These are phyloP conservation scores for Augiades crinisus DNA, from an alignment of 2,888 invertebrate genomes.

Conservation along the genomic window DNA sequence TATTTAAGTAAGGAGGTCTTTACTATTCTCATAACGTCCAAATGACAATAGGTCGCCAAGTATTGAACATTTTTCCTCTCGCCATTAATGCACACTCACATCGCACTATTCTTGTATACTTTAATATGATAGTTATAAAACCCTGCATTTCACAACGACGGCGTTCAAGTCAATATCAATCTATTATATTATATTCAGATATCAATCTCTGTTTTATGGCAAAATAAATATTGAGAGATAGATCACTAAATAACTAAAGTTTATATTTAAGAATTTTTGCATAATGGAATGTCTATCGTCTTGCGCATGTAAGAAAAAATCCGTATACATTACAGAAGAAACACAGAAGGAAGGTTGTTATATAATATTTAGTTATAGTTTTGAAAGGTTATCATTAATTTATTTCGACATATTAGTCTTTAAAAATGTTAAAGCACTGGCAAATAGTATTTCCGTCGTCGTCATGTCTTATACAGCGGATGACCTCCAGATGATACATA, in stretches of 20 bases:
- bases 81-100: conserved; percentile 3
- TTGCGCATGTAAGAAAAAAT: too few relatives aligned
- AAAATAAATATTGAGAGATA: too few relatives aligned
- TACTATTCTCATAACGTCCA: conserved; percentile 13
- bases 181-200: too few relatives aligned
- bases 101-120: neutral
- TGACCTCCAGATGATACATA: neutral
- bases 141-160: too few relatives aligned
- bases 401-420: neutral
- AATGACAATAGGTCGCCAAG: conserved; percentile 14
- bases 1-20: conserved; percentile 16
- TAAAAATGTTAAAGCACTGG: neutral
- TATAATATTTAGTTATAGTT: too few relatives aligned
- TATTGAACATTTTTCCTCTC: conserved; percentile 10
- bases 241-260: too few relatives aligned
- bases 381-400: neutral
- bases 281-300: too few relatives aligned
- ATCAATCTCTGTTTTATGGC: too few relatives aligned
- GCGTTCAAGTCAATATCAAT: too few relatives aligned
- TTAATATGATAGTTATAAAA: neutral
- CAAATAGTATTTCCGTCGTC: neutral
- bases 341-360: too few relatives aligned
- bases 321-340: too few relatives aligned
- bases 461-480: neutral
- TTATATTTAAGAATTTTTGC: too few relatives aligned